A percentile compares a stretch with the other conserved stretches of the same genome.
These are phyloP conservation scores for Drosophila merina DNA, from an alignment of 2,888 invertebrate species.

Conservation along the genomic window DNA sequence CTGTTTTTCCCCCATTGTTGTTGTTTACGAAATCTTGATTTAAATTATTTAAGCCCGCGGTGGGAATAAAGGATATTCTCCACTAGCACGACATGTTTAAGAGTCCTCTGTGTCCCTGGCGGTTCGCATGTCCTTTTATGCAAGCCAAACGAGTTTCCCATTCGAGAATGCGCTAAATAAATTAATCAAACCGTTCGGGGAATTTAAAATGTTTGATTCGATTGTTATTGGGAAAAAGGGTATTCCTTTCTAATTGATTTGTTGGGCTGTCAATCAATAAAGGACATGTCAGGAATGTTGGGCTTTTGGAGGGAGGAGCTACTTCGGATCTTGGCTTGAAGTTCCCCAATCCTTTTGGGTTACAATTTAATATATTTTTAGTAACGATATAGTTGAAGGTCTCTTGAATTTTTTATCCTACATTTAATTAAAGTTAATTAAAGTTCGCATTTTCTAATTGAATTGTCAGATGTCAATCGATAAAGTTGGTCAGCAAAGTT, in stretches of 20 bases:
- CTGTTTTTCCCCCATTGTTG: conserved; percentile 19
- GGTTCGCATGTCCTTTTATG: conserved; percentile 42
- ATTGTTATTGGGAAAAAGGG: conserved; percentile 44
- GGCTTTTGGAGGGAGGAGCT: neutral
- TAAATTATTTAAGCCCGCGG: conserved; percentile 63
- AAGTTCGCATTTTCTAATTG: conserved; percentile 19
- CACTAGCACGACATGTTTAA: conserved; percentile 59
- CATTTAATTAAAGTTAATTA: neutral
- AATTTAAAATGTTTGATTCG: conserved; percentile 51
- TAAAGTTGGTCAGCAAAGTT: conserved; percentile 12
- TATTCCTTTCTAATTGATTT: conserved; percentile 54
- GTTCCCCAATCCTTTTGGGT: too few relatives aligned
- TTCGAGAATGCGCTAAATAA: conserved; percentile 50
- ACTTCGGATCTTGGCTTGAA: neutral
- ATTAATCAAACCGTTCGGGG: conserved; percentile 58
- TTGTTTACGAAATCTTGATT: conserved; percentile 60
- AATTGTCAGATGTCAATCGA: conserved; percentile 39
- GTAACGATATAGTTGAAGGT: too few relatives aligned
- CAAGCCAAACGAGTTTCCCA: conserved; percentile 24
- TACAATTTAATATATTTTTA: too few relatives aligned
- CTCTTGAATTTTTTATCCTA: too few relatives aligned
- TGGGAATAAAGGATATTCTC: conserved; percentile 23
- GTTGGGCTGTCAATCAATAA: conserved; percentile 46
- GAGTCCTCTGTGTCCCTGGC: conserved; percentile 34
- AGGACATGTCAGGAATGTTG: neutral